These are phyloP conservation scores for Orius insidiosus DNA, from an alignment of 1,140 invertebrate species.

Conservation along the genomic window DNA sequence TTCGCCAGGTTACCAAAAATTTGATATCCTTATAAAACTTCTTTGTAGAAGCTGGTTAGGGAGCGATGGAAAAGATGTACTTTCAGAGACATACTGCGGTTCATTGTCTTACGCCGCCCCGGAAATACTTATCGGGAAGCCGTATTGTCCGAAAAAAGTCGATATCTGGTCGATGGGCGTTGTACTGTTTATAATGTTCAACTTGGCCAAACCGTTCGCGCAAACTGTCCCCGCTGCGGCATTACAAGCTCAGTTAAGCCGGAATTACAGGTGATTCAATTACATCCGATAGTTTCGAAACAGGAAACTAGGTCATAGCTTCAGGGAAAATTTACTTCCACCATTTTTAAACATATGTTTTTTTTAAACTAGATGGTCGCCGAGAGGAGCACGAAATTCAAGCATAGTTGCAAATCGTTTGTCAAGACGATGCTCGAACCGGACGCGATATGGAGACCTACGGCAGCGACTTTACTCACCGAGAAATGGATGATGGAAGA, in stretches of 20 bases:
- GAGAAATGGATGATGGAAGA: constrained; percentile 30
- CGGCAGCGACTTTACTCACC: constrained; percentile 33
- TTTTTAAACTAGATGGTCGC: background rate
- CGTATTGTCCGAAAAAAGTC: constrained; percentile 37
- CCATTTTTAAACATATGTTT: background rate
- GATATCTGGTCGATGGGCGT: constrained; percentile 53
- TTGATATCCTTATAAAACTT: background rate
- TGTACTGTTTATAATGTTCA: constrained; percentile 50
- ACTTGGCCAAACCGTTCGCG: constrained; percentile 31
- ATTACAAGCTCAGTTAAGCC: constrained; percentile 9
- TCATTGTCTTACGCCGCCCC: constrained; percentile 52
- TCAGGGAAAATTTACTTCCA: background rate
- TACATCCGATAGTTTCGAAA: constrained; percentile 1
- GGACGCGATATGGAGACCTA: constrained; percentile 34
- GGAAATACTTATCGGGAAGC: constrained; percentile 42
- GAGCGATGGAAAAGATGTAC: constrained; percentile 7
- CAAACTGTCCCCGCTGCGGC: constrained; percentile 9
- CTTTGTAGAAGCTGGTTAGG: constrained; percentile 8
- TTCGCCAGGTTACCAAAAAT: constrained; percentile 46
- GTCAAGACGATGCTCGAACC: constrained; percentile 45
- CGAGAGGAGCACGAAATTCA: constrained; percentile 21
- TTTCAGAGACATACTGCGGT: constrained; percentile 53
- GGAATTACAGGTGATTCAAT: constrained; percentile 10
- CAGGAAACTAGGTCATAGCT: no score
- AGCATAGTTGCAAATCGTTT: constrained; percentile 41